Percentiles rank a stretch among this genome's conserved stretches.
Conservation (phyloP, 1,140 invertebrate genomes). For the Brachionus paranguensis region DNA sequence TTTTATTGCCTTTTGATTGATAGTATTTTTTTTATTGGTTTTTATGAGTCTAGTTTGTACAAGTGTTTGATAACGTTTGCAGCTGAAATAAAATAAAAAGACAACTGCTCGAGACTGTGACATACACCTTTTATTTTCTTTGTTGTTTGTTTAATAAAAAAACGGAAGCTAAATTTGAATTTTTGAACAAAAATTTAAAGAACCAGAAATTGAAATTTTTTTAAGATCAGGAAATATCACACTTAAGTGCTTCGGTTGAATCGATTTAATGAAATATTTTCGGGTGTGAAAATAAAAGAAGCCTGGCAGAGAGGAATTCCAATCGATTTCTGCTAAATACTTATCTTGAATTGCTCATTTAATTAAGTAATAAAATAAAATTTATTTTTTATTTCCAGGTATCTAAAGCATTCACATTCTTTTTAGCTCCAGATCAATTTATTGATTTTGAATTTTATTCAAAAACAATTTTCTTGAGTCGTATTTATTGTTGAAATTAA, state of each 20-base stretch:
- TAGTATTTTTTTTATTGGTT: constrained; percentile 3
- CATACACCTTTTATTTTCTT: not conserved
- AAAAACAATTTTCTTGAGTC: too few relatives aligned
- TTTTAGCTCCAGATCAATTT: not conserved
- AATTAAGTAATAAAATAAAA: not conserved
- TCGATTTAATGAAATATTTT: not conserved
- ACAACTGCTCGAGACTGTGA: not conserved
- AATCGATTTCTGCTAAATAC: not conserved
- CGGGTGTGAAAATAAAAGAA: not conserved
- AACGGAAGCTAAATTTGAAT: not conserved
- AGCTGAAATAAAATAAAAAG: not conserved
- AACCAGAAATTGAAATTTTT: not conserved
- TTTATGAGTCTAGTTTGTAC: not conserved
- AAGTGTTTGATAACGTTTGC: not conserved
- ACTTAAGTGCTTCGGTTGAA: not conserved
- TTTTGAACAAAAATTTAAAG: not conserved
- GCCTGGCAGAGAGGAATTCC: not conserved
- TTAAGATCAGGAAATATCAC: not conserved
- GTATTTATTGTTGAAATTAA: too few relatives aligned
- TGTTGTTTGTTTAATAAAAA: not conserved
- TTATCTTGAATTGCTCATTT: not conserved
- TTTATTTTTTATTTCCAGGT: not conserved
- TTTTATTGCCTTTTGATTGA: constrained; percentile 34
- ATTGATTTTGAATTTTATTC: not conserved
- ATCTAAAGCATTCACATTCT: not conserved